Conservation (phyloP, 2,797 vertebrate species). For the Eulemur rubriventer region DNA sequence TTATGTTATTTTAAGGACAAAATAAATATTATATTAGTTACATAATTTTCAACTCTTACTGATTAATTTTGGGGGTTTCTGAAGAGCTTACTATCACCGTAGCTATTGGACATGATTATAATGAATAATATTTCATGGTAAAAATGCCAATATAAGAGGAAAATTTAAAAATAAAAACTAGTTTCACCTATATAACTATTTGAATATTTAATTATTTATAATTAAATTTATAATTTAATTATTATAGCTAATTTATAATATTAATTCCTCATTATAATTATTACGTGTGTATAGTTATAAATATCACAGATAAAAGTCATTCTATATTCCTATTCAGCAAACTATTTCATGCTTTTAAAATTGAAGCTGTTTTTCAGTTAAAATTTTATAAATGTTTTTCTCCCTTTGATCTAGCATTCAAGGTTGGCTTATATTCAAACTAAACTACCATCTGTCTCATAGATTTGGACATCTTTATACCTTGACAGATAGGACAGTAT, state of each 20-base stretch:
- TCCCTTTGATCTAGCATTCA: constrained; percentile 33
- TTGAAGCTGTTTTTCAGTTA: background rate
- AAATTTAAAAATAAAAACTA: background rate
- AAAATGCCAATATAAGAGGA: background rate
- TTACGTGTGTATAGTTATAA: background rate
- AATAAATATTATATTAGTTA: background rate
- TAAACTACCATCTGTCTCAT: constrained; percentile 60
- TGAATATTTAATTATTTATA: background rate
- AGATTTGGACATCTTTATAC: background rate
- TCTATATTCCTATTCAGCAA: background rate
- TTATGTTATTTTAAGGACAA: background rate
- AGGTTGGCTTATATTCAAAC: constrained; percentile 28
- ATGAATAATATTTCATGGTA: background rate
- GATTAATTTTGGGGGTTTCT: background rate
- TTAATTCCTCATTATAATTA: background rate
- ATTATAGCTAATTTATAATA: background rate
- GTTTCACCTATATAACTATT: background rate
- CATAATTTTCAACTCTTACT: background rate
- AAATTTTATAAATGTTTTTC: constrained; percentile 10
- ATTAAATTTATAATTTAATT: background rate
- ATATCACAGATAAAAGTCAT: background rate
- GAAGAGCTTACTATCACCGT: background rate
- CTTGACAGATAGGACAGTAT: constrained; percentile 19
- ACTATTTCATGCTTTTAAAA: background rate
- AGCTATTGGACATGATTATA: background rate